Base-by-base conservation (phyloP, 2,113 vertebrate genomes). In the Ceyx melanurus region DNA sequence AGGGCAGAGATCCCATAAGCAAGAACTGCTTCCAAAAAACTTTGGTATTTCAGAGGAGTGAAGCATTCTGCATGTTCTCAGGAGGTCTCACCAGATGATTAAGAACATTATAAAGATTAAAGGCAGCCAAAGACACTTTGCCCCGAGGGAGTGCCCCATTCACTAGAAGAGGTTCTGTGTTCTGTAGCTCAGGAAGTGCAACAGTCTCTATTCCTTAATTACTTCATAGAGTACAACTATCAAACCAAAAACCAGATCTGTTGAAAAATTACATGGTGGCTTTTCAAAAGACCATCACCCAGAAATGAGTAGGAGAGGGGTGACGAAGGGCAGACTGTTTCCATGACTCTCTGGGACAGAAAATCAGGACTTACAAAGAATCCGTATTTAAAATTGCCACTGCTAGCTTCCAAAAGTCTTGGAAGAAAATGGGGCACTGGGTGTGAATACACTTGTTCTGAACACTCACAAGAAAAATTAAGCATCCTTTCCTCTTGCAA, bases 391-490 rank as follows among this genome's bases (percentile, higher is more conserved):
- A 70, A 66, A 53, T 6, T 85, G 45, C 21, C 21, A 31, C n/a
- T 26, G 26, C 35, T 33, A 15, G 16, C 50, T 68, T 87, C 42
- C 26, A 85, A 61, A 84, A 31, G 28, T 14, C 53, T 15, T 0
- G 0, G 46, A 80, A 89, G 58, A 73, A 85, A 82, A 73, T 0
- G 0, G 23, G 13, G 25, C 26, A 62, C 6, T 0, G 0, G 58
- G 13, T 8, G 4, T 14, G 26, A 65, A 50, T 13, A 56, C 2
- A 33, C 22, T 40, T 45, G 21, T 37, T 92, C 37, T 33, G 53
- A 92, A 79, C 15, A 42, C 11, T 40, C 3, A 2, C 23, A 31
- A 91, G 22, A 82, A 70, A 79, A 82, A 43, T 29, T 20, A 58
- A 51, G 22, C 40, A 66, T 19, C 6, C 46, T 70, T 82, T 85